Conservation (phyloP, 2,797 vertebrate genomes). For the Gadopsis bispinosus region DNA sequence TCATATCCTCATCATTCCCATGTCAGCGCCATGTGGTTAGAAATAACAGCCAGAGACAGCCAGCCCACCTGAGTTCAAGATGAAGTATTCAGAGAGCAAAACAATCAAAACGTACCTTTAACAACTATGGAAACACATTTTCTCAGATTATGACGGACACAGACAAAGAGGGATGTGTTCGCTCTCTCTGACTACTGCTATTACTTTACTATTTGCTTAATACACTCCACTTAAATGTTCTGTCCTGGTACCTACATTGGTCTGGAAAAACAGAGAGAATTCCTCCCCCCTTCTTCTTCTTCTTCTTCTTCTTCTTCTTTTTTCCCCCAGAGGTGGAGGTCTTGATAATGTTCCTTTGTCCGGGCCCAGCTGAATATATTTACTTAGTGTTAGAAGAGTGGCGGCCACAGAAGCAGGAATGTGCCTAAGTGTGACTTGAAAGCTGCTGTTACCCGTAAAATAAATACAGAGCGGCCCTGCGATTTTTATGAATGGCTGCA, state of each 20-base stretch:
- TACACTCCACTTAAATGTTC: conserved; percentile 59
- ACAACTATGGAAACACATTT: conserved; percentile 47
- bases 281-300: conserved; percentile 37
- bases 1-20: conserved; percentile 64
- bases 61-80: conserved; percentile 50
- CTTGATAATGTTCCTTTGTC: conserved; percentile 65
- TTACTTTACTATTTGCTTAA: conserved; percentile 63
- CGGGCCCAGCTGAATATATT: conserved; percentile 78
- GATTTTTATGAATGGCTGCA: conserved; percentile 83
- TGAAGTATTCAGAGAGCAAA: conserved; percentile 35
- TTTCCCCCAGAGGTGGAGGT: conserved; percentile 61
- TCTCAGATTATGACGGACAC: conserved; percentile 24
- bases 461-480: conserved; percentile 71
- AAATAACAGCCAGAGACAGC: conserved; percentile 44
- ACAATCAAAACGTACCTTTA: conserved; percentile 39
- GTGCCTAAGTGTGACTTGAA: conserved; percentile 75
- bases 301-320: conserved; percentile 15
- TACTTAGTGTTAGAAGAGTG: conserved; percentile 69
- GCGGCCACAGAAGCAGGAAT: conserved; percentile 73
- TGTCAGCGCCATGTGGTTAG: conserved; percentile 68
- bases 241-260: conserved; percentile 49
- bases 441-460: conserved; percentile 72
- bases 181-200: conserved; percentile 44
- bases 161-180: conserved; percentile 44
- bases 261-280: conserved; percentile 67